Conservation (phyloP, 2,888 invertebrate species). For the Oscheius myriophilus region DNA sequence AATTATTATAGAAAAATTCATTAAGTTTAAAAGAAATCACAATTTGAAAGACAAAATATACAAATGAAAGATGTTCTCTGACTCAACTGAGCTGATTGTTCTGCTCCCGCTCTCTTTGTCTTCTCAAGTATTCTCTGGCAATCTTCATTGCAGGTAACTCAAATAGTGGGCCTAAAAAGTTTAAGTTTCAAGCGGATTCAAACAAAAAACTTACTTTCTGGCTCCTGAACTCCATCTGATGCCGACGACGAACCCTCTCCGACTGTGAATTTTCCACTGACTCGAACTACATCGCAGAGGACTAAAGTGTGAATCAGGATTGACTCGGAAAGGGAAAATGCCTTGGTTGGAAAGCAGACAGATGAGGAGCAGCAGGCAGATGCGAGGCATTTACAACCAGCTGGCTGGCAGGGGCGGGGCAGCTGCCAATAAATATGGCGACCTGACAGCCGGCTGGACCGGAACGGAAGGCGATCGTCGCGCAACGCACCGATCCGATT, state of each 20-base stretch:
- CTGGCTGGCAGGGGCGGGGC: constrained; percentile 26
- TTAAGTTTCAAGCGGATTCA: neutral
- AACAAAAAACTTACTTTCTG: constrained; percentile 9
- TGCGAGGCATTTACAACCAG: constrained; percentile 21
- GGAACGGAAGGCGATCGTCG: no score
- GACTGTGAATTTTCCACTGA: constrained; percentile 21
- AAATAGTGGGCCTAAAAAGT: constrained; percentile 18
- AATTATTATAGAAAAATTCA: neutral
- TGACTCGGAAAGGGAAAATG: neutral
- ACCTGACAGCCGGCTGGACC: constrained; percentile 6
- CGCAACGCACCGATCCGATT: no score
- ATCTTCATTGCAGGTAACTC: constrained; percentile 24
- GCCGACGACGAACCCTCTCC: constrained; percentile 3
- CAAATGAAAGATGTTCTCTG: no score
- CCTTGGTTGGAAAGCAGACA: constrained; percentile 11
- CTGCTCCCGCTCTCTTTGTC: constrained; percentile 9
- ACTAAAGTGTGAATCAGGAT: neutral
- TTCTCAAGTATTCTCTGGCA: constrained; percentile 24
- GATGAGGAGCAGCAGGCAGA: constrained; percentile 26
- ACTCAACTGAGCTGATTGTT: no score
- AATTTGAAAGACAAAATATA: no score
- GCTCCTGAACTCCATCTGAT: neutral
- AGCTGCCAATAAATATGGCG: constrained; percentile 26
- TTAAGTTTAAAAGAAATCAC: no score
- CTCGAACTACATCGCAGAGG: constrained; percentile 10